These are phyloP conservation scores for Lepilemur ruficaudatus DNA, from an alignment of 2,797 vertebrate genomes.

Conservation along the genomic window DNA sequence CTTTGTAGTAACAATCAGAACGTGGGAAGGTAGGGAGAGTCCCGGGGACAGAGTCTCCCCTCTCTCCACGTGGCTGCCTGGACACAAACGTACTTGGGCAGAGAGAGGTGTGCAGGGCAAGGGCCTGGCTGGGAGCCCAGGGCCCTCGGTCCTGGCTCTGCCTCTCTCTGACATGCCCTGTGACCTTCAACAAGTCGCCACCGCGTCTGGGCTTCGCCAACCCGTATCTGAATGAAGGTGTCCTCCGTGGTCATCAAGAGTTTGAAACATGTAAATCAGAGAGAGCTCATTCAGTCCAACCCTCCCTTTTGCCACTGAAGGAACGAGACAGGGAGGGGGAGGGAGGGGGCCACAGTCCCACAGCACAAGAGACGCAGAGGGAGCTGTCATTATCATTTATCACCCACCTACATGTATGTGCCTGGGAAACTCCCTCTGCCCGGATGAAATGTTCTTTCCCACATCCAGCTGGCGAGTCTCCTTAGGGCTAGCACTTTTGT, in stretches of 20 bases:
- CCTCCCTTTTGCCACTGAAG: not conserved
- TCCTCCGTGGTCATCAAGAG: not conserved
- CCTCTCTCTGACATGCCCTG: not conserved
- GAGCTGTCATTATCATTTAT: not conserved
- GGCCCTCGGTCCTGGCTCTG: not conserved
- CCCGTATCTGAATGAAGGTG: not conserved
- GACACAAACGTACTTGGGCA: not conserved
- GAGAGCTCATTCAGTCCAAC: not conserved
- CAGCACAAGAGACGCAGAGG: not conserved
- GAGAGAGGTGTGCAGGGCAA: not conserved
- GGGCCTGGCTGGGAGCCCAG: not conserved
- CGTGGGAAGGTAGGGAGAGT: not conserved
- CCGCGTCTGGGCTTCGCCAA: not conserved
- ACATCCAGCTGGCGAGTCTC: too few species aligned
- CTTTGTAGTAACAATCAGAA: not conserved
- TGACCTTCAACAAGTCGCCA: not conserved
- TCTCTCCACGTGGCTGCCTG: not conserved
- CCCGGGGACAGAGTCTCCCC: not conserved
- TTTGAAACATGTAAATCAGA: not conserved
- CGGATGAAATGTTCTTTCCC: not conserved
- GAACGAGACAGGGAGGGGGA: not conserved
- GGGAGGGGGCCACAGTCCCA: accelerated
- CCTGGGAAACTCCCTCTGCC: not conserved
- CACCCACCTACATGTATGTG: not conserved
- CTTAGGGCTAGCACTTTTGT: not conserved